Percentiles rank a stretch among this genome's conserved stretches.
These are phyloP conservation scores for Drosophila leonis DNA, from an alignment of 2,888 invertebrate genomes.

Conservation along the genomic window DNA sequence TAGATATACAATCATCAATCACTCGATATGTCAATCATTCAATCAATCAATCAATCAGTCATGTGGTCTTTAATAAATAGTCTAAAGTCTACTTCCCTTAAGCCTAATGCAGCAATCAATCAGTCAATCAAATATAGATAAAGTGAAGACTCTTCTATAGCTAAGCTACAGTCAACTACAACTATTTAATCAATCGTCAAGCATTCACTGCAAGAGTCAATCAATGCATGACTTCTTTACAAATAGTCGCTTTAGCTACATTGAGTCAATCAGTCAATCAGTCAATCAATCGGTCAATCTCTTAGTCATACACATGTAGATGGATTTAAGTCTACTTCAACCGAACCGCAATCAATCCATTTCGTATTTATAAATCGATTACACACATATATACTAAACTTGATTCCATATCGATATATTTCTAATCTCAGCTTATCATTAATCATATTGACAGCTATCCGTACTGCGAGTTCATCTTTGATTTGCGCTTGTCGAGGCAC, in stretches of 20 bases:
- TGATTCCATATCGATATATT: background rate
- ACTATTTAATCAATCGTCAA: no score
- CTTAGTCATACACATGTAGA: background rate
- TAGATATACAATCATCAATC: background rate
- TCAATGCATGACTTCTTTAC: no score
- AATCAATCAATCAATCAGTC: no score
- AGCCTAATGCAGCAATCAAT: no score
- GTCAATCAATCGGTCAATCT: background rate
- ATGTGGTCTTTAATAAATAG: no score
- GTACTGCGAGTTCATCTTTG: slow-evolving; percentile 84
- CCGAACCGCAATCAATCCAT: background rate
- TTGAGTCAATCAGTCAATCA: background rate
- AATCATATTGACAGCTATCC: slow-evolving; percentile 74
- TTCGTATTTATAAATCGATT: no score
- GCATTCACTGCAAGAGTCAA: background rate
- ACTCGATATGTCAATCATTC: background rate
- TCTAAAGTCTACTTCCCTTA: no score
- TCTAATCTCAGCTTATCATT: background rate
- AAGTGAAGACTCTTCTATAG: no score
- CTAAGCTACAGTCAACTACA: no score
- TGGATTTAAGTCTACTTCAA: background rate
- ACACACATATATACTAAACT: background rate
- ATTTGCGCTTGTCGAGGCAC: slow-evolving; percentile 83
- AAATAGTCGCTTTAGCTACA: no score
- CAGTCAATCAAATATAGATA: background rate